Evolutionary conservation across 2,888 invertebrate species (phyloP), one percentile per base, ranked within the genome.

Genomic region (Caenorhabditis becei): DNA sequence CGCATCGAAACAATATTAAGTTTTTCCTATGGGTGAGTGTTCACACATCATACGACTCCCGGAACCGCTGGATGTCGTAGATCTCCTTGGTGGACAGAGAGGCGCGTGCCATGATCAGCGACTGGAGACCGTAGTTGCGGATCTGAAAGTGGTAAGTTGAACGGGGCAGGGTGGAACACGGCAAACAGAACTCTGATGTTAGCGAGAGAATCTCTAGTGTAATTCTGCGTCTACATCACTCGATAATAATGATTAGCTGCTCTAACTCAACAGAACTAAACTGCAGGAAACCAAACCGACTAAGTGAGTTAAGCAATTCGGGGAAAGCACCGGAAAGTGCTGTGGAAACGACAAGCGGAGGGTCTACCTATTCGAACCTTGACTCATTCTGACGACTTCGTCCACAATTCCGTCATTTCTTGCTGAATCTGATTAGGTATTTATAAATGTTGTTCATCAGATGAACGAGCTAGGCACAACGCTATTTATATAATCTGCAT

Each of bases 61-160:
- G 77, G 58, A 81, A 77, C 35, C 62, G 70, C 28, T 77, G 71
- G 47, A 81, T 81, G 49, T 81, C 81, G 44, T 81, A 77, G 35
- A 81, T 72, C 35, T 77, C 81, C 32, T 85, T 80, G 2, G 75
- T 80, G 16, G 82, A 82, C 28, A 87, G 54, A 14, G 85, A 83
- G 10, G 85, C 86, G 49, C 86, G 75, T 3, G 86, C 86, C 86
- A 87, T 87, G 47, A 87, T 87, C 41, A 87, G 58, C 1, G 83
- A 80, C 53, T 84, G 84, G 11, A 86, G 72, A 10, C 86, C 86
- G 66, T 83, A 83, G 59, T 81, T 66, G 62, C 72, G 75, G 51
- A 84, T 78, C 84, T 83, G 70, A 61, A 84, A 79, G 20, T 51
- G 11, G 18, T 14, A 7, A 41, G 14, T 2, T 35, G 4, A 44